phyloP scores from a whole-genome alignment of 2,113 vertebrate species.

The Stomatorhinus ivindoensis region DNA sequence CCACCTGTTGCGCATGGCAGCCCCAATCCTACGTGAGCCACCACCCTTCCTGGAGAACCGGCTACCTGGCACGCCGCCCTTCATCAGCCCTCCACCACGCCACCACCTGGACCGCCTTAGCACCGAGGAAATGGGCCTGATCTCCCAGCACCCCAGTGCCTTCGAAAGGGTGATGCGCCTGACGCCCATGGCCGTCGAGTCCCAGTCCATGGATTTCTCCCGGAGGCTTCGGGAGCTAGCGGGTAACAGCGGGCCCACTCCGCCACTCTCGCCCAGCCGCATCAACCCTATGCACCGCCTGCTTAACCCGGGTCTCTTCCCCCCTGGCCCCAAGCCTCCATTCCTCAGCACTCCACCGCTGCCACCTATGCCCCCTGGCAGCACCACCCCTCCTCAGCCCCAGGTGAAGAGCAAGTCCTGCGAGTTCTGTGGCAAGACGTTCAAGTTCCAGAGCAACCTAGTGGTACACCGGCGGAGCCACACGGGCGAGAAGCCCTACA shows the following conservation, averaged over 20 bases:
- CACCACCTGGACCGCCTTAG: constrained; percentile 84
- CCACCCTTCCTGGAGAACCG: constrained; percentile 87
- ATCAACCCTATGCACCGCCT: constrained; percentile 96
- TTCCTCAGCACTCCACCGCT: constrained; percentile 77
- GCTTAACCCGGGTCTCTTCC: constrained; percentile 84
- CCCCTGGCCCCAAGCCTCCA: constrained; percentile 84
- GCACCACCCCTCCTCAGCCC: constrained; percentile 73
- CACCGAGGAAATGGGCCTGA: constrained; percentile 98
- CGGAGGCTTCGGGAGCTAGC: constrained; percentile 90
- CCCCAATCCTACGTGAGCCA: constrained; percentile 87
- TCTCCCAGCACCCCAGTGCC: constrained; percentile 99
- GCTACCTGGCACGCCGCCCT: constrained; percentile 86
- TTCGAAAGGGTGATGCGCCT: constrained; percentile 99
- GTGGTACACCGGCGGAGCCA: constrained; percentile 96
- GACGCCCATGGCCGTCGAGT: constrained; percentile 88
- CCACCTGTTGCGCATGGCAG: constrained; percentile 93
- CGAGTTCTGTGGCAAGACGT: constrained; percentile 97
- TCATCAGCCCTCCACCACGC: constrained; percentile 90
- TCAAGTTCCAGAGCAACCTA: constrained; percentile 98
- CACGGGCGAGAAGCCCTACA: constrained; percentile 97
- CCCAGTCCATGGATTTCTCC: constrained; percentile 97
- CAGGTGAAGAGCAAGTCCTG: constrained; percentile 89
- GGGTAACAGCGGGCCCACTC: constrained; percentile 90
- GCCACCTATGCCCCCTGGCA: constrained; percentile 69
- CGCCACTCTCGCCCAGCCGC: constrained; percentile 90